Evolutionary conservation across 2,888 invertebrate genomes (phyloP), one percentile per base, ranked within the genome.

Genomic region (Copidosoma aretas): DNA sequence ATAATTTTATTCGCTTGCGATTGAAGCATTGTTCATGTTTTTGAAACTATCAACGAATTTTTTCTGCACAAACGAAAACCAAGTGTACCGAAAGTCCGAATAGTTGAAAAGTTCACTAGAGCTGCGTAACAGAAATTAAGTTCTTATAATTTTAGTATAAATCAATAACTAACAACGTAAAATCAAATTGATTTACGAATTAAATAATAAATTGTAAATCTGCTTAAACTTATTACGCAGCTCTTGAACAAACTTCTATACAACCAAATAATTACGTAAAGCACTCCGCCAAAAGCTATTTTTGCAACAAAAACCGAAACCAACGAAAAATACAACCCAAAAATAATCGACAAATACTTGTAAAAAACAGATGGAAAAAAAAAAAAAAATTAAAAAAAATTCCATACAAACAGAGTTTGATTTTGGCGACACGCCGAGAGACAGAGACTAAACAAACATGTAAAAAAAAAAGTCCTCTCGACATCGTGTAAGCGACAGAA

Each of bases 191-290:
- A 46, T 46, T 12, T 3, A 46, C 2, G 43, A 3, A 46, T 46
- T 46, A 19, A 17, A 12, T 43, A 43, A 62, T 41, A n/a, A 25
- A 41, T 43, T 19, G 14, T n/a, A n/a, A n/a, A 49, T 63, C 25
- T 56, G 49, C 46, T 32, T 25, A 21, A 15, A 57, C 32, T 63
- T 49, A 49, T 64, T n/a, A 32, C n/a, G 21, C 25, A 58, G 58
- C 41, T 39, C 22, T 56, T 51, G 32, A 14, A 21, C 39, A 49
- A 51, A 57, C 22, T 25, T 64, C n/a, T 58, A n/a, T 51, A 32
- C n/a, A 64, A 8, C 53, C 25, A 57, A 52, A 57, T 64, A 46
- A 14, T 54, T 62, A 52, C 54, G 49, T 15, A 53, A 41, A 21
- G 57, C 51, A 53, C 5, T 2, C 12, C 52, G 53, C 64, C 59